Evolutionary conservation across 2,888 invertebrate species (phyloP).

Genomic region (Xanthia togata): DNA sequence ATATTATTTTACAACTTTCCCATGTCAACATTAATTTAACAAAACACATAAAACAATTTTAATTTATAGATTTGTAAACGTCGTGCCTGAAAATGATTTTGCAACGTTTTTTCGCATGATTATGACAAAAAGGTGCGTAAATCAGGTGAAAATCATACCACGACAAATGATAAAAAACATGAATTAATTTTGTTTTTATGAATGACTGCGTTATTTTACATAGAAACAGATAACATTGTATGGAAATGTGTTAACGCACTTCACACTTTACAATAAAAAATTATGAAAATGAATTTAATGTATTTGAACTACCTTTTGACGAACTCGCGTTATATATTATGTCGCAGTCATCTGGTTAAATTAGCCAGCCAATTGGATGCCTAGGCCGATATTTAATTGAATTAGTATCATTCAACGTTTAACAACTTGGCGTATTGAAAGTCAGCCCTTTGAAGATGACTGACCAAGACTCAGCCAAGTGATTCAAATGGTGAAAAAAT

Average conservation of each 20-base stretch:
- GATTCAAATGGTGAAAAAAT: too few species aligned
- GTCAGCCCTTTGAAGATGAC: too few species aligned
- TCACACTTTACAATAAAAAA: constrained; percentile 32
- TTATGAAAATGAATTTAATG: constrained; percentile 31
- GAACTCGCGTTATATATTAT: neutral
- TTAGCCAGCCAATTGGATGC: too few species aligned
- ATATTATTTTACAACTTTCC: constrained; percentile 7
- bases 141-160: constrained; percentile 25
- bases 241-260: constrained; percentile 33
- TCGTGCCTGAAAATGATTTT: constrained; percentile 1
- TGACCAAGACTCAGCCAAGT: too few species aligned
- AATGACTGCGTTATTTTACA: constrained; percentile 18
- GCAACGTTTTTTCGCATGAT: constrained; percentile 11
- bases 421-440: too few species aligned
- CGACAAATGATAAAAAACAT: constrained; percentile 18
- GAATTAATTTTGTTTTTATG: constrained; percentile 18
- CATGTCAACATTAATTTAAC: neutral
- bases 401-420: too few species aligned
- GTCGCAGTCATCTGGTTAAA: too few species aligned
- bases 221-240: constrained; percentile 14
- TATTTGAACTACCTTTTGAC: neutral
- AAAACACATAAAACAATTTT: constrained; percentile 6
- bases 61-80: constrained; percentile 7
- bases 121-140: constrained; percentile 39
- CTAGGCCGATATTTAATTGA: too few species aligned